Conservation (phyloP, 2,797 vertebrate species). For the Sciaenops ocellatus region DNA sequence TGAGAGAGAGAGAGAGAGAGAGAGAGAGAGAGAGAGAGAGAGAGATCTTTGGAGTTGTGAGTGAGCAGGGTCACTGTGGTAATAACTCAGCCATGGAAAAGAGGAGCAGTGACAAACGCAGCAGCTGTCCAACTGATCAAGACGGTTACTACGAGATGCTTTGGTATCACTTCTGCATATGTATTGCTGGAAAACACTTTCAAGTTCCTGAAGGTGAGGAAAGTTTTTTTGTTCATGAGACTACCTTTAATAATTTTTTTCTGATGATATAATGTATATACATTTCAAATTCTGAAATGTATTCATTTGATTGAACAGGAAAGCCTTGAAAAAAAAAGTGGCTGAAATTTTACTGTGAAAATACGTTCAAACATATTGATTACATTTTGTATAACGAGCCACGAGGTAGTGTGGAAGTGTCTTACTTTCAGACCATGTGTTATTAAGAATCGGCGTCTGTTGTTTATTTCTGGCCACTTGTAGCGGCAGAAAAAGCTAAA, state of each 20-base stretch:
- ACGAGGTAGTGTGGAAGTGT: too few species aligned
- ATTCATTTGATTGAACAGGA: neutral
- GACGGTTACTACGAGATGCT: neutral
- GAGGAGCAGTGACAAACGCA: neutral
- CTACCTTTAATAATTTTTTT: neutral
- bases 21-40: neutral
- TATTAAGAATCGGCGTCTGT: too few species aligned
- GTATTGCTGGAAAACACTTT: neutral
- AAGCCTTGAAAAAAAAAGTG: too few species aligned
- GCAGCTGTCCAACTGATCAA: neutral
- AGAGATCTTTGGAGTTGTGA: neutral
- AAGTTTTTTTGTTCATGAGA: neutral
- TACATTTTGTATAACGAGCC: too few species aligned
- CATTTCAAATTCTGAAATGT: neutral
- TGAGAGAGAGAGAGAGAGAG: neutral
- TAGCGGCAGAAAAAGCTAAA: neutral
- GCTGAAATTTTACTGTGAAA: too few species aligned
- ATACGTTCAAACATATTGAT: too few species aligned
- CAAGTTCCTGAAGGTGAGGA: neutral
- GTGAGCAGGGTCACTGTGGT: neutral
- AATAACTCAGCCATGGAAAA: conserved; percentile 6
- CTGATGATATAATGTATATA: neutral
- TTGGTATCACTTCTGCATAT: neutral
- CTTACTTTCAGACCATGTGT: too few species aligned
- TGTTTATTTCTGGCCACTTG: neutral